Evolutionary conservation across 2,888 invertebrate species (phyloP), one percentile per base, ranked within the genome.

Genomic region (Neria commutata): DNA sequence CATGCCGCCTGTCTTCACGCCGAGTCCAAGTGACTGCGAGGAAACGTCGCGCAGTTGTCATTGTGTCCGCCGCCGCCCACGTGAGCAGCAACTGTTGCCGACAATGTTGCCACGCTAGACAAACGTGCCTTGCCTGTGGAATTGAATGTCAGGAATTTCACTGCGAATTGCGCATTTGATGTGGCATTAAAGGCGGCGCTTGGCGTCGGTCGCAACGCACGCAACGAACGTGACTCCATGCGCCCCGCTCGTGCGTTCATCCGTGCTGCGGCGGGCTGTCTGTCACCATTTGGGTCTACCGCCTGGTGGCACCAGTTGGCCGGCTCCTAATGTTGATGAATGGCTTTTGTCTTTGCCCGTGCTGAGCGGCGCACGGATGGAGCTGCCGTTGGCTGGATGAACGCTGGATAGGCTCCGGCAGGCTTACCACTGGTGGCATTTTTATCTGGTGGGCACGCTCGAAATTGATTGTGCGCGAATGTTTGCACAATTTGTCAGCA

Each of bases 401-500:
- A 19, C 2, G 17, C 11, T 6, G 8, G 42, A 3, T n/a, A 3
- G n/a, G 45, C 19, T 45, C 10, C 6, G 10, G 45, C 17, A n/a
- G 45, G 10, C 19, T 14, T 17, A 37, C n/a, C 37, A 16, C 6
- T 42, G 40, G 52, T 42, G 42, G 45, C n/a, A 53, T 47, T 19
- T 14, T 51, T 34, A 58, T 54, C 54, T 58, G 25, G 45, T 23
- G 40, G 25, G 34, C 54, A 54, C 42, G 54, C 5, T 24, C 37
- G n/a, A 50, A 50, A 75, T 75, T 75, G 70, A 73, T 75, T 68
- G 71, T 70, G 72, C 70, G 70, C 67, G 71, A 75, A 75, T 74
- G 69, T 75, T 72, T 72, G 70, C 70, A 74, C 70, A 73, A 74
- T 75, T 74, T 74, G 74, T 75, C 74, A 74, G 73, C 68, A 69